Conservation (phyloP, 2,113 vertebrate genomes). For the Motacilla alba region DNA sequence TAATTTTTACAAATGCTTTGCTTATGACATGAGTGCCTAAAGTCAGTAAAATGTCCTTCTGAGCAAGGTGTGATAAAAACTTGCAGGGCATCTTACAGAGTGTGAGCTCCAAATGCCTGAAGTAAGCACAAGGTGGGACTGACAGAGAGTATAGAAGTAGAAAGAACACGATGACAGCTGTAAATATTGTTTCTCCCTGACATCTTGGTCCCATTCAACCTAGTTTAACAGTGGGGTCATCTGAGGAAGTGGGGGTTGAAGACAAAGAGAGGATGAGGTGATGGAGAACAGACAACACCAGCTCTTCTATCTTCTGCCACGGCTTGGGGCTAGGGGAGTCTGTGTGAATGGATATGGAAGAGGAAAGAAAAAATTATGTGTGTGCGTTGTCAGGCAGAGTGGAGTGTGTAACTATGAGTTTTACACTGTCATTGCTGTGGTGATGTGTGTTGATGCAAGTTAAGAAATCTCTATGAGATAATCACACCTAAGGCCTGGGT, state of each 20-base stretch:
- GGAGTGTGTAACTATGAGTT: neutral
- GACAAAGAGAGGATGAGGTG: neutral
- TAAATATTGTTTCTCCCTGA: neutral
- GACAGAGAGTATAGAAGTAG: rapidly evolving
- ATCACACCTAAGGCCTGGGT: neutral
- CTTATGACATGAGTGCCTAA: neutral
- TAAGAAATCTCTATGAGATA: neutral
- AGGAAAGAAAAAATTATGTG: neutral
- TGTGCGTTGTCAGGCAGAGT: neutral
- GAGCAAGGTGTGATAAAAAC: neutral
- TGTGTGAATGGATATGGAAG: neutral
- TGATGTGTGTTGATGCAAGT: neutral
- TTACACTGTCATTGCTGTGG: neutral
- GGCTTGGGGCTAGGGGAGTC: neutral
- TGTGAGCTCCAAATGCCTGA: neutral
- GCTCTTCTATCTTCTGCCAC: neutral
- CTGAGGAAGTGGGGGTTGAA: neutral
- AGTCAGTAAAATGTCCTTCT: neutral
- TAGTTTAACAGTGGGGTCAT: neutral
- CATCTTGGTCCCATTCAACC: neutral
- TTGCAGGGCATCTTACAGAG: no score
- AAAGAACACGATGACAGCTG: neutral
- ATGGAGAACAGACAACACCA: neutral
- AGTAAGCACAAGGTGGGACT: neutral
- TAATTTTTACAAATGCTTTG: conserved; percentile 23